These are phyloP conservation scores for Oreonectes daqikongensis DNA, from an alignment of 2,797 vertebrate species.

Conservation along the genomic window DNA sequence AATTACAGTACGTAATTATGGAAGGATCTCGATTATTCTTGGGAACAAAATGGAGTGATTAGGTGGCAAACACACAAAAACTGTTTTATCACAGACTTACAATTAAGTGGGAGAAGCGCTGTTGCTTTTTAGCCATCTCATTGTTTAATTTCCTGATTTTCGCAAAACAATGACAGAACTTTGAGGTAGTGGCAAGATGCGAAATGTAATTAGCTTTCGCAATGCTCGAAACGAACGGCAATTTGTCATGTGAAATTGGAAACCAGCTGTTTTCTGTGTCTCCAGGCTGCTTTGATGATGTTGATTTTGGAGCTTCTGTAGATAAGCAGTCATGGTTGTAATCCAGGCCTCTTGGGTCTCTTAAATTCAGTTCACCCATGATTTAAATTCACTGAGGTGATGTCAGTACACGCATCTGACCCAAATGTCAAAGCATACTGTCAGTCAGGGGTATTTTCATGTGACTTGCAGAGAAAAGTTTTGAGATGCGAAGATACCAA, in stretches of 20 bases:
- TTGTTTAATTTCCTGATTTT: constrained; percentile 54
- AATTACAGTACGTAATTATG: constrained; percentile 49
- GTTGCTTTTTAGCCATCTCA: constrained; percentile 51
- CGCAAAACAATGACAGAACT: constrained; percentile 59
- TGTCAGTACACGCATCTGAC: not conserved
- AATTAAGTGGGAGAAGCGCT: constrained; percentile 50
- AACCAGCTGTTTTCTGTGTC: constrained; percentile 57
- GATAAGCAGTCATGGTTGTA: constrained; percentile 23
- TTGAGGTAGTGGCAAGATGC: constrained; percentile 58
- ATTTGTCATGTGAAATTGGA: constrained; percentile 61
- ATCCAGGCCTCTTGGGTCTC: not conserved
- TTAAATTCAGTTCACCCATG: not conserved
- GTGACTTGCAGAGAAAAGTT: not conserved
- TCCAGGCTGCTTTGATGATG: constrained; percentile 45
- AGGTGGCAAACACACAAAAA: constrained; percentile 51
- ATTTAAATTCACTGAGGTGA: not conserved
- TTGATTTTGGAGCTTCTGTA: constrained; percentile 42
- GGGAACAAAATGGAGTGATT: constrained; percentile 49
- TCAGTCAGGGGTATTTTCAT: not conserved
- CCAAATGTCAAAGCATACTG: not conserved
- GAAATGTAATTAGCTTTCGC: constrained; percentile 61
- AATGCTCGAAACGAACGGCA: constrained; percentile 59
- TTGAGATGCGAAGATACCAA: not conserved
- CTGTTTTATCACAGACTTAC: constrained; percentile 55
- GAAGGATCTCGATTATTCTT: constrained; percentile 50